These are phyloP conservation scores for Strix occidentalis DNA, from an alignment of 2,797 vertebrate species.

Conservation along the genomic window DNA sequence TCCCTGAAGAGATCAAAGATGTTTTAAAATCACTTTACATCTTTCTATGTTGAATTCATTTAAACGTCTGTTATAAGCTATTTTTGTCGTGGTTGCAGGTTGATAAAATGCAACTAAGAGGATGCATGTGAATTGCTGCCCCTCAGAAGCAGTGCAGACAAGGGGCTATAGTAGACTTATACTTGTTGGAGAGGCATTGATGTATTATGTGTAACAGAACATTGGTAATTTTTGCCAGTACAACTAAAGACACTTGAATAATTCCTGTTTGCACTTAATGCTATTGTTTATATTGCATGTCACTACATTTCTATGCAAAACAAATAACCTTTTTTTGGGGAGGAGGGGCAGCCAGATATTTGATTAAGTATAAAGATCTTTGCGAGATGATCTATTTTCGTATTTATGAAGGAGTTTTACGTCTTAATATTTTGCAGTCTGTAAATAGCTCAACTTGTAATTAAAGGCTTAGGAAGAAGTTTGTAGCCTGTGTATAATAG, in stretches of 20 bases:
- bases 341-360: conserved; percentile 74
- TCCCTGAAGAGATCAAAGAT: conserved; percentile 30
- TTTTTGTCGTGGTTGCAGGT: conserved; percentile 52
- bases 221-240: conserved; percentile 77
- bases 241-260: conserved; percentile 83
- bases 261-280: conserved; percentile 82
- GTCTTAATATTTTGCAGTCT: conserved; percentile 89
- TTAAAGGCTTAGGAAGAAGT: conserved; percentile 72
- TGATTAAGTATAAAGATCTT: conserved; percentile 83
- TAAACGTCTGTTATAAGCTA: conserved; percentile 65
- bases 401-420: conserved; percentile 91
- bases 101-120: conserved; percentile 36
- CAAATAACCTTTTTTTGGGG: conserved; percentile 66
- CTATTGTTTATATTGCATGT: conserved; percentile 77
- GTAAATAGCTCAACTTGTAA: conserved; percentile 79
- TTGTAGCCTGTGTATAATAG: conserved; percentile 69
- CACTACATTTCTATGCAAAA: conserved; percentile 95
- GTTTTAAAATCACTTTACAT: conserved; percentile 58
- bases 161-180: conserved; percentile 33
- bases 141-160: conserved; percentile 22
- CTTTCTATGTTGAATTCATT: conserved; percentile 24
- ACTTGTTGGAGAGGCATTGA: conserved; percentile 31
- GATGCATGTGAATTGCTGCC: conserved; percentile 47
- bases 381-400: conserved; percentile 85
- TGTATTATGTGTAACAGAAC: conserved; percentile 53